Base-by-base conservation (phyloP, 1,140 invertebrate species). In the Temnothorax nylanderi region DNA sequence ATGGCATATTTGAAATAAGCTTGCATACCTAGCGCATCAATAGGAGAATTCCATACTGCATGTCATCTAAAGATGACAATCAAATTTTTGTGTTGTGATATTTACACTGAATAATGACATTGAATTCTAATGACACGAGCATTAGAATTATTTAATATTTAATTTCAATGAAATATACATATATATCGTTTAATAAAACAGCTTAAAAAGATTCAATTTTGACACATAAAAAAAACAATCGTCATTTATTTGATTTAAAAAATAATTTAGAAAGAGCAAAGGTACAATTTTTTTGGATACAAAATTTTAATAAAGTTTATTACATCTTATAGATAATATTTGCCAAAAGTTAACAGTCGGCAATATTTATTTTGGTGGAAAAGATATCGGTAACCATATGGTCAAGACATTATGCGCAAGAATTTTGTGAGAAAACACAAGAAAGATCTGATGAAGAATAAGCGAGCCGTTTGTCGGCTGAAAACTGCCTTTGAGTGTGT, bases 1-100 rank as follows among this genome's bases (percentile, higher is more conserved):
- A 99, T 94, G 99, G 98, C 37, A 99, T 99, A 13, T 99, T 99
- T 95, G 99, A 99, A 95, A 98, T 99, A 21, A 88, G 84, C 11
- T 32, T 26, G n/a, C n/a, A 56, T 62, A 5, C 8, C 32, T 97
- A 51, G 3, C 11, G 16, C 18, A 32, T 8, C 4, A 18, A 80
- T 54, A 65, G 21, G 18, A 44, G 8, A 76, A 76, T 3, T 60
- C 13, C 5, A 2, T n/a, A 10, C 1, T 21, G 10, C 7, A 69
- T 13, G 4, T 6, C 26, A 58, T 44, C 0, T 18, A 54, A 21
- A 76, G 3, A 41, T 41, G 51, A 26, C 49, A 21, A 21, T 41
- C 6, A 26, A 56, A 58, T 41, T 41, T 1, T 21, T 26, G 13
- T 44, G 3, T 18, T 37, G n/a, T 13, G 16, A 37, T 56, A 54